Evolutionary conservation across 1,140 invertebrate genomes (phyloP).

Genomic region (Pararge aegeria): DNA sequence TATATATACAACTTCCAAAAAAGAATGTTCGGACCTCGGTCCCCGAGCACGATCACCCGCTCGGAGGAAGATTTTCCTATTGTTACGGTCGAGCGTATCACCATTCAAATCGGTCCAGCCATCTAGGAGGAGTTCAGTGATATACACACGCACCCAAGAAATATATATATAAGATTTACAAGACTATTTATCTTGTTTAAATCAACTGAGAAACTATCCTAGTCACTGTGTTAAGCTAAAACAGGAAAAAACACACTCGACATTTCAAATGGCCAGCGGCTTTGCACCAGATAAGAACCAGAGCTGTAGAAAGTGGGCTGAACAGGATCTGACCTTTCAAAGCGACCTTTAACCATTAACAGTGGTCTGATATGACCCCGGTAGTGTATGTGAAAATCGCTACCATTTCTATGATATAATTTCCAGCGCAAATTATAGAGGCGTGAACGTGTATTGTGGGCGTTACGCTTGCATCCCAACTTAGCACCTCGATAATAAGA

Average conservation of each 20-base stretch:
- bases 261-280: slow-evolving; percentile 47
- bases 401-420: slow-evolving; percentile 44
- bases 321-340: slow-evolving; percentile 62
- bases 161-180: too few species aligned
- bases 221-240: neutral
- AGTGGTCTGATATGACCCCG: slow-evolving; percentile 58
- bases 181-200: too few species aligned
- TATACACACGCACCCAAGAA: too few species aligned
- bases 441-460: slow-evolving; percentile 13
- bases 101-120: too few species aligned
- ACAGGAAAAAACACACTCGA: slow-evolving; percentile 32
- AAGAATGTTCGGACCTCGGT: too few species aligned
- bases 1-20: too few species aligned
- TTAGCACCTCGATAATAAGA: slow-evolving; percentile 11
- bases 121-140: too few species aligned
- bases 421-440: slow-evolving; percentile 21
- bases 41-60: too few species aligned
- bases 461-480: neutral
- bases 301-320: slow-evolving; percentile 58
- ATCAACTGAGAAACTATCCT: too few species aligned
- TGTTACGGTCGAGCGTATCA: too few species aligned
- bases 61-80: too few species aligned
- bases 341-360: slow-evolving; percentile 65
- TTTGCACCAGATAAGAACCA: slow-evolving; percentile 65
- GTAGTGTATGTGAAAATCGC: slow-evolving; percentile 56